Base-by-base conservation (phyloP, 2,888 invertebrate genomes). In the Protonemura montana region DNA sequence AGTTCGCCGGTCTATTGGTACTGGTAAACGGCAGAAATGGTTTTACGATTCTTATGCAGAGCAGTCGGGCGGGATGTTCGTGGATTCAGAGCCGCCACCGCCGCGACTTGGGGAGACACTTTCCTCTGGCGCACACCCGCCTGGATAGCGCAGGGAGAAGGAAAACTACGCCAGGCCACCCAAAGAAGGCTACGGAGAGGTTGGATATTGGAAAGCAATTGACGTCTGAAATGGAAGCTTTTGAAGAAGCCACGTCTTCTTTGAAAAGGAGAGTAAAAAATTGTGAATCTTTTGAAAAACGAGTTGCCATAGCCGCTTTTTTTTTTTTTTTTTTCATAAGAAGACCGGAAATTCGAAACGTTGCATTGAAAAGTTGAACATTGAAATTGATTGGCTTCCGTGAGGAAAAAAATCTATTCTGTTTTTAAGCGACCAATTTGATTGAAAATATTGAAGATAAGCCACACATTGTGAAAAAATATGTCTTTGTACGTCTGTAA, bases 141-240 rank as follows among this genome's bases (percentile, higher is more conserved):
- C 35, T 35, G 10, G 3, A 35, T 13, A 16, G 41, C 13, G 83
- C 26, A 21, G 84, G 27, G 84, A 27, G 27, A 78, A 81, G 29
- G 81, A 26, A 78, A 78, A 76, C 76, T 2, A 76, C n/a, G 26
- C 21, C n/a, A 76, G 76, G 26, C 26, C n/a, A 25, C 7, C 76
- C 21, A 78, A n/a, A 78, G 81, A 81, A 5, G 76, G 84, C 27
- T 25, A 76, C 27, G 76, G 84, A 26, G 27, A n/a, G 59, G 84
- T 13, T 59, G 28, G 84, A 84, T 84, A 84, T 84, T 84, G 84
- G 84, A 84, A 84, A 84, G 84, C 84, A 84, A 84, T 84, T 84
- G 84, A 84, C 84, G 84, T 59, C 84, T 84, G 76, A 84, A 84
- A 84, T 84, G 84, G 84, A 84, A 84, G 84, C 84, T 84, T 84